Base-by-base conservation (phyloP, 2,113 vertebrate genomes). In the Ictidomys tridecemlineatus region DNA sequence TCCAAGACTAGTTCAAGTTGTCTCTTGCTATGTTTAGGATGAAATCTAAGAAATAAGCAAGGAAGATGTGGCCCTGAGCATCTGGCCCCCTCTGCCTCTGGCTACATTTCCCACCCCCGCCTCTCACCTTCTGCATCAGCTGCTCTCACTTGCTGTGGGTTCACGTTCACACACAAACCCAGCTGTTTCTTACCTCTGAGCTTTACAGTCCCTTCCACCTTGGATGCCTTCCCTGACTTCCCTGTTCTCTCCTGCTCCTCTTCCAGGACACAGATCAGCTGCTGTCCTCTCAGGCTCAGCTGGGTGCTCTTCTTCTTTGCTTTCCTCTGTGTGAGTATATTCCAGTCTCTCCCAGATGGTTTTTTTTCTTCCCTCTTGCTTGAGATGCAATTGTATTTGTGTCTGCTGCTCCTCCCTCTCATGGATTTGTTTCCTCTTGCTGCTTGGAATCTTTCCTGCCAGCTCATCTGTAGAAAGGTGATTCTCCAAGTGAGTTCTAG, bases 41-140 rank as follows among this genome's bases (percentile, higher is more conserved):
- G 61, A 82, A 28, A 42, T 63, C 61, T 85, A 42, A n/a, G 85
- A 67, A 34, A 30, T 16, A 13, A 67, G 69, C 20, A 3, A 65
- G 3, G 34, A 28, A 30, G 1, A 13, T 0, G 42, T 39, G 61
- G n/a, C 42, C 92, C 74, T 65, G 2, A 24, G 26, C 37, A 37
- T 28, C 65, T 0, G 34, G 42, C 26, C 85, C 32, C 0, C 0
- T n/a, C 18, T 13, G 30, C 11, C 56, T 42, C 56, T 8, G 45
- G 89, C 32, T 32, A 18, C 48, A 0, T 0, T 8, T 24, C 58
- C 48, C 4, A 5, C 0, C 0, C 39, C 22, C 6, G 51, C 74
- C 65, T 24, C 42, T 1, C 10, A 5, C 65, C 24, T 30, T 9
- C 13, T 17, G 2, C 0, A 8, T 34, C 69, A 2, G 51, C 26